Base-by-base conservation (phyloP, 2,113 vertebrate genomes). In the Oceanodroma tethys region DNA sequence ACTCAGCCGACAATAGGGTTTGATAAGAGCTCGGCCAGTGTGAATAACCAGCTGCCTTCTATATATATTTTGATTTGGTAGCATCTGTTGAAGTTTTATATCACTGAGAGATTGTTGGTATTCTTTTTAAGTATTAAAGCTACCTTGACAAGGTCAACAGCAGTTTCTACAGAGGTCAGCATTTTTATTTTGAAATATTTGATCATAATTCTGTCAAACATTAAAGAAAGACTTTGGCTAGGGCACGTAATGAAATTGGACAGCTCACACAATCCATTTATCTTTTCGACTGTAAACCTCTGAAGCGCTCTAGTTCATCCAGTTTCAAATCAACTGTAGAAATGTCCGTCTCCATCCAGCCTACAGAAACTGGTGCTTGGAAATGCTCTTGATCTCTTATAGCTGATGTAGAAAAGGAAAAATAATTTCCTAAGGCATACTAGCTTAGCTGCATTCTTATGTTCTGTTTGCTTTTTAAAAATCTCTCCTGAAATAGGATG, bases 91-190 rank as follows among this genome's bases (percentile, higher is more conserved):
- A 86, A 96, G 90, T 83, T 97, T 95, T 94, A 63, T 96, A 87
- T 95, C 94, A 81, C 80, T 52, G 84, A 71, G 65, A 91, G 94
- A 59, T 79, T 93, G 95, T 70, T 94, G 78, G 71, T 95, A 62
- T 94, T 90, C 83, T 88, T 95, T 93, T 93, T 53, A 88, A 97
- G 92, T 79, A 70, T 86, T 81, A 92, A 94, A 93, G 78, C 86
- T 86, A 79, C 92, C 84, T 90, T 94, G 93, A 97, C 96, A 97
- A 97, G 97, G 97, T 93, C 92, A 97, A 95, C 95, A 96, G 95
- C 81, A 95, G 86, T 95, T 94, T 94, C 91, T 90, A 94, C 50
- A 76, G 90, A 95, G 95, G 94, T 97, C 91, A 97, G 94, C 94
- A 76, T 94, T 96, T 96, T 96, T 95, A 95, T 92, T 95, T 93